Base-by-base conservation (phyloP, 2,888 invertebrate species). In the Latheticus oryzae region DNA sequence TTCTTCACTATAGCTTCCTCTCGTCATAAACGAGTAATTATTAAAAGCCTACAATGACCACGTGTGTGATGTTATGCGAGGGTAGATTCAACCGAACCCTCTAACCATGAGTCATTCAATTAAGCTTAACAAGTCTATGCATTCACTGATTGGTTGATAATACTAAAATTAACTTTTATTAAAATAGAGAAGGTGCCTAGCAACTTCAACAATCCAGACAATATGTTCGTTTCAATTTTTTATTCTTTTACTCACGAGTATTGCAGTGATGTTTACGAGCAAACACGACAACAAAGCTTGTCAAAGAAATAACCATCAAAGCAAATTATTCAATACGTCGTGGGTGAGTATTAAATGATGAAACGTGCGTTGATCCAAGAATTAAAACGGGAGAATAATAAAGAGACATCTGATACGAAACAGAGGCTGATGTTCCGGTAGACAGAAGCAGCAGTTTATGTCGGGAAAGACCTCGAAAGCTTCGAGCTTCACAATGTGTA, bases 81-180 rank as follows among this genome's bases (percentile, higher is more conserved):
- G 68, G 70, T 68, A 66, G 66, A 58, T 65, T 45, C 50, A 30
- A 37, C 24, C 35, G 53, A 60, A 58, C 64, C 60, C 60, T 58
- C 60, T 45, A 51, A 42, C 12, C 58, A 67, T 72, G 72, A 72
- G 64, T 72, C 72, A 72, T 70, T 72, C 72, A 72, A 70, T 71
- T 72, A 68, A 70, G 63, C 60, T 62, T 69, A 66, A 69, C 64
- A 65, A 59, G 61, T 58, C 52, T 51, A 59, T 56, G 62, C 62
- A 63, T 55, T 59, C 68, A 66, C 67, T 70, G 72, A 71, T 72
- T 71, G 70, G 67, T 68, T 66, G 70, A 70, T 70, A 72, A 70
- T 66, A 64, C 62, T 61, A 58, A 67, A 71, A 71, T 69, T 67
- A 65, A 66, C 66, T 61, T 67, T 66, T 65, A 62, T 64, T 65